Base-by-base conservation (phyloP, 2,888 invertebrate genomes). In the Calameuta pallipes region DNA sequence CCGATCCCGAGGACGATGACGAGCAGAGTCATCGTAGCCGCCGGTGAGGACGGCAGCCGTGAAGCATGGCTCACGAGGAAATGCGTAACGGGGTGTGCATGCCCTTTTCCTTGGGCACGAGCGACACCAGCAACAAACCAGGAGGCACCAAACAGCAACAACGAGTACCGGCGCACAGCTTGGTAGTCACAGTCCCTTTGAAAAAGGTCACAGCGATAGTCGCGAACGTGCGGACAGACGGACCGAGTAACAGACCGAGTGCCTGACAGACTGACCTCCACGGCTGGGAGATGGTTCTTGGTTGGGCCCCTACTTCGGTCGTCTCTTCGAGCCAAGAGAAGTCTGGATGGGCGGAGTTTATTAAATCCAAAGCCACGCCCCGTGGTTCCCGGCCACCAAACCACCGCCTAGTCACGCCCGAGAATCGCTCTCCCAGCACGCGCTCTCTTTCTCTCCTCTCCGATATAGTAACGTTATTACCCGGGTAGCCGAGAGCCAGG, bases 181-280 rank as follows among this genome's bases (percentile, higher is more conserved):
- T 56, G 15, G 6, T 56, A 56, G 23, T 56, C 56, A 23, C 56
- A 56, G 23, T 56, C 56, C 56, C 56, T 56, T 56, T 56, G 23
- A 56, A 56, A 56, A 56, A 56, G 23, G 56, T 56, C 56, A 56
- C 56, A 9, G 56, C 9, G 56, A 56, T 23, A 56, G 23, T 56
- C 82, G 82, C 83, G 83, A 83, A 83, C 84, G 83, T 92, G 92
- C 93, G 92, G 92, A 87, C 88, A 84, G 88, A 88, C 80, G 81
- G 82, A 82, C 84, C 85, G 84, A 83, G 85, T 83, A 85, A 89
- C 89, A 90, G 89, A 90, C 91, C 91, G 90, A 90, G 89, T 90
- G 90, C 88, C 90, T 89, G 90, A 90, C 89, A 90, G 91, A 91
- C 91, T 91, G 91, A 90, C 90, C 90, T 89, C 89, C 88, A 88